These are phyloP conservation scores for Lacerta viridis DNA, from an alignment of 2,797 vertebrate genomes.

Conservation along the genomic window DNA sequence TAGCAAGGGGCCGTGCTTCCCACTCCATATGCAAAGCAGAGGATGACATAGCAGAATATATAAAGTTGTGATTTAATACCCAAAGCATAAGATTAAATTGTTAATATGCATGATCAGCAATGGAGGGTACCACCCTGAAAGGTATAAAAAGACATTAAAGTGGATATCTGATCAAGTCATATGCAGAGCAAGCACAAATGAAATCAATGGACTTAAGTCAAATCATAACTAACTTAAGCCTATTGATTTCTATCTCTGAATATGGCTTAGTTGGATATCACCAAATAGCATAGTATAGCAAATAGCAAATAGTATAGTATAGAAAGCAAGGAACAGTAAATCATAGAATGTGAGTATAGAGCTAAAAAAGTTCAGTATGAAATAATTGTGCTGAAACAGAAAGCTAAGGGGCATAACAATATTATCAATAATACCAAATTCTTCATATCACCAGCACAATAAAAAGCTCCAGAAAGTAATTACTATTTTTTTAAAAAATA, in stretches of 20 bases:
- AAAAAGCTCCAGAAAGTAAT: background rate
- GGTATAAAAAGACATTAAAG: slow-evolving; percentile 1
- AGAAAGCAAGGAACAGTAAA: background rate
- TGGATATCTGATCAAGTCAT: too few relatives aligned
- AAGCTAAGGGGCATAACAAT: background rate
- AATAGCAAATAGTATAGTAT: slow-evolving; percentile 1
- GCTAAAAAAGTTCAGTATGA: background rate
- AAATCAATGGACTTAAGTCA: too few relatives aligned
- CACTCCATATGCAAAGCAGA: background rate
- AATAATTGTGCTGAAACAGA: background rate
- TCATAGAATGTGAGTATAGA: background rate
- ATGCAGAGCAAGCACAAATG: too few relatives aligned
- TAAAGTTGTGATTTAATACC: too few relatives aligned
- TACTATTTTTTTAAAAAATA: background rate
- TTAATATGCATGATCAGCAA: background rate
- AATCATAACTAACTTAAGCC: too few relatives aligned
- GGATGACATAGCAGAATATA: background rate
- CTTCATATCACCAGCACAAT: background rate
- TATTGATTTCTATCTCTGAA: too few relatives aligned
- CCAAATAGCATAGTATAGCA: background rate
- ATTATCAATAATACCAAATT: background rate
- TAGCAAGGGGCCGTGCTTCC: background rate
- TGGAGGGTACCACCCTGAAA: background rate
- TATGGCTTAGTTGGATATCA: too few relatives aligned
- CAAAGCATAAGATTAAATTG: slow-evolving; percentile 9